phyloP scores from a whole-genome alignment of 2,888 invertebrate genomes.

The Aradus depressus region DNA sequence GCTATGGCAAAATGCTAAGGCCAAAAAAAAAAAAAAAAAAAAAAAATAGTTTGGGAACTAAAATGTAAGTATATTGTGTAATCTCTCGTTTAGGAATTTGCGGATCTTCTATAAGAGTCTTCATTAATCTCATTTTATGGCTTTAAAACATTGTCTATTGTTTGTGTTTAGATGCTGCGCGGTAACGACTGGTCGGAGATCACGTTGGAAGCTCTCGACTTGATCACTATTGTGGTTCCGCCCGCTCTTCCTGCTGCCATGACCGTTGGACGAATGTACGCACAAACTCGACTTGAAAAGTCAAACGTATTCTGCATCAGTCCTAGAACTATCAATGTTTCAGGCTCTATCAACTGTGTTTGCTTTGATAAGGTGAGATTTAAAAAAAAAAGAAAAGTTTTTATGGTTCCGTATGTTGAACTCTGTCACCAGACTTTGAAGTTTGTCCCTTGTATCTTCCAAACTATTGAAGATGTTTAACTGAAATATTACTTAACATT shows the following conservation, averaged over 20 bases:
- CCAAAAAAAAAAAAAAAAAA: too few relatives aligned
- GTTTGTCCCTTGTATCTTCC: too few relatives aligned
- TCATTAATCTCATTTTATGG: too few relatives aligned
- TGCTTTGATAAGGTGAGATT: slow-evolving; percentile 74
- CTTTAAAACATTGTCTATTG: slow-evolving; percentile 2
- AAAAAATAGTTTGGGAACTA: too few relatives aligned
- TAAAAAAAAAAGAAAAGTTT: background rate
- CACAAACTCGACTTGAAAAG: slow-evolving; percentile 67
- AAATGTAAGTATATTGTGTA: too few relatives aligned
- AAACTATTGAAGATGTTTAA: too few relatives aligned
- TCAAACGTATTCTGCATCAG: slow-evolving; percentile 82
- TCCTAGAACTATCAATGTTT: slow-evolving; percentile 84
- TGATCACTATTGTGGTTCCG: slow-evolving; percentile 90
- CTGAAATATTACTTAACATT: background rate
- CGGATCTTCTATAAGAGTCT: too few relatives aligned
- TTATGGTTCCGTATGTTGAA: background rate
- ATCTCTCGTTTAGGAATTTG: too few relatives aligned
- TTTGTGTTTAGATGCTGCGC: slow-evolving; percentile 45
- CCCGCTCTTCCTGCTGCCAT: slow-evolving; percentile 93
- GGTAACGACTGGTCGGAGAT: slow-evolving; percentile 51
- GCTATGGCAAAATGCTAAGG: too few relatives aligned
- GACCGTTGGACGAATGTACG: slow-evolving; percentile 88
- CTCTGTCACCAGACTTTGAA: background rate
- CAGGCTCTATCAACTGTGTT: slow-evolving; percentile 78
- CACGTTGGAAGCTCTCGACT: slow-evolving; percentile 69